Base-by-base conservation (phyloP, 2,888 invertebrate species). In the Phania funesta region DNA sequence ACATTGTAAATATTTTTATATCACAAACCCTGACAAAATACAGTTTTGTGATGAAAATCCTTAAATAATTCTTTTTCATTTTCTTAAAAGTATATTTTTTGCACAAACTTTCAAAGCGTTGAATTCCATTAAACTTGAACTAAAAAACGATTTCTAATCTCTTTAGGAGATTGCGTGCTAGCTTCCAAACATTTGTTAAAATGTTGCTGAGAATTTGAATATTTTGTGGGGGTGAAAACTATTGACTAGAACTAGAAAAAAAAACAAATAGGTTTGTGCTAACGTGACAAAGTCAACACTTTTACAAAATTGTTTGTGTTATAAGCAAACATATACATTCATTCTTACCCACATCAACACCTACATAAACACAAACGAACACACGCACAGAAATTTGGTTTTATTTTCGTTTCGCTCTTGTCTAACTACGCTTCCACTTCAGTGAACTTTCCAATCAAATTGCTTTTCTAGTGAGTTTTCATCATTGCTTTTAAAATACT, bases 401-500 rank as follows among this genome's bases (percentile, higher is more conserved):
- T 60, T 44, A 9, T 35, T 56, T 32, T 22, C 7, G 46, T 60
- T 80, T 62, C 8, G 32, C 18, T 65, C 38, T 67, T 68, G 60
- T 56, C 46, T 74, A 54, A 79, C 44, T 67, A 84, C 83, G 84
- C 85, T 87, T 87, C 86, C 86, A 86, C 87, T 86, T 85, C 85
- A 87, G 54, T 86, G 87, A 68, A 83, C 87, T 88, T 88, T 88
- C 86, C 87, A 88, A 88, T 88, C 88, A 88, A 88, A 87, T 88
- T 84, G 85, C 85, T 87, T 87, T 80, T 78, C 78, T 50, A 82
- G 74, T 65, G 67, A 74, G 58, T 46, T 74, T 73, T 74, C 79
- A 62, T 76, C 83, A 75, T 58, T 58, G 76, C 52, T 70, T 54
- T 71, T 56, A 48, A 52, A 77, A 58, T 60, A 74, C 29, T 76